Conservation (phyloP, 2,797 vertebrate species). For the Malurus splendens region DNA sequence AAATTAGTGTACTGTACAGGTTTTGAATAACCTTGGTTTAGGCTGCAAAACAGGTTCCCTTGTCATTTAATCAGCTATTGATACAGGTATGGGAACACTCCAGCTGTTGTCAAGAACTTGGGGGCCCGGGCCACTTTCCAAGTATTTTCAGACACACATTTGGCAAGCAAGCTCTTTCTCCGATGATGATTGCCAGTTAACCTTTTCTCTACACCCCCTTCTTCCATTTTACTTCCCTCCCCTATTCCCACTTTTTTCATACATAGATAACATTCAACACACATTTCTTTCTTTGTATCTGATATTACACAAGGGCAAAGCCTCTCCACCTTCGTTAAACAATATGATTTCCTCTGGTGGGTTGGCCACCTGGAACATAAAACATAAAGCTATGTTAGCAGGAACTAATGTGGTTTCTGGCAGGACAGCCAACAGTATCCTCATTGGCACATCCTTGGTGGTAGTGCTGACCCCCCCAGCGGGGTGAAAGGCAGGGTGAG, state of each 20-base stretch:
- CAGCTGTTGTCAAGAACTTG: not conserved
- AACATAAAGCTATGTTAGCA: not conserved
- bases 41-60: not conserved
- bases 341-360: not conserved
- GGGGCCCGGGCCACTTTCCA: not conserved
- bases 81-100: slow-evolving; percentile 1
- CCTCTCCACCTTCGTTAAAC: slow-evolving; percentile 27
- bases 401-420: not conserved
- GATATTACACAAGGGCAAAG: not conserved
- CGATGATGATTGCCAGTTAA: not conserved
- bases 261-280: not conserved
- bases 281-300: not conserved
- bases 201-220: not conserved
- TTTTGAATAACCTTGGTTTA: not conserved
- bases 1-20: not conserved
- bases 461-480: not conserved
- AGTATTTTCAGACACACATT: not conserved
- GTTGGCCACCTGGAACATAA: not conserved
- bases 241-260: not conserved
- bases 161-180: slow-evolving; percentile 25
- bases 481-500: not conserved
- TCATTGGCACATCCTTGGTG: not conserved
- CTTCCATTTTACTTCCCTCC: not conserved
- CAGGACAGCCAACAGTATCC: not conserved
- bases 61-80: not conserved